A percentile compares a stretch with the other conserved stretches of the same genome.
These are phyloP conservation scores for Toxotes chatareus DNA, from an alignment of 2,113 vertebrate species.

Conservation along the genomic window DNA sequence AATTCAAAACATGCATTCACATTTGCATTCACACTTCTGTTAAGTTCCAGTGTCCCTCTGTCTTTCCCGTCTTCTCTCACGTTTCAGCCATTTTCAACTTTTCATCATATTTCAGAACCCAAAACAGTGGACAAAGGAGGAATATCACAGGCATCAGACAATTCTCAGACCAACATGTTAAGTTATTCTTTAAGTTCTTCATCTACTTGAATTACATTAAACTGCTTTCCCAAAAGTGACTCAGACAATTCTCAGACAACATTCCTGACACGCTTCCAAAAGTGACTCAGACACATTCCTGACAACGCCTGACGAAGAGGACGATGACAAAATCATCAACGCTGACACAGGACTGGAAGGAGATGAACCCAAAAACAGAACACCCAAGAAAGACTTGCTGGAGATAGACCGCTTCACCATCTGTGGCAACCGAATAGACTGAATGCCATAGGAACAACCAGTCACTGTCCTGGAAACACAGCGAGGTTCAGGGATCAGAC, in stretches of 20 bases:
- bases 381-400: slow-evolving; percentile 94
- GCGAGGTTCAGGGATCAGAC: slow-evolving; percentile 70
- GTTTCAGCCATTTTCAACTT: background rate
- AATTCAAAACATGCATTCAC: background rate
- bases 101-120: no score
- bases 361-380: slow-evolving; percentile 88
- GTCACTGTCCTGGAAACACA: slow-evolving; percentile 42
- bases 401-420: slow-evolving; percentile 99
- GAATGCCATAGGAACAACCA: slow-evolving; percentile 58
- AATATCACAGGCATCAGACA: no score
- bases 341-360: slow-evolving; percentile 80
- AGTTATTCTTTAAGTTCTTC: background rate
- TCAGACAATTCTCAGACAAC: slow-evolving; percentile 87
- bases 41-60: background rate
- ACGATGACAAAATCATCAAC: slow-evolving; percentile 86
- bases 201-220: background rate
- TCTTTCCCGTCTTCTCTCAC: no score
- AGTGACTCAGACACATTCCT: slow-evolving; percentile 94
- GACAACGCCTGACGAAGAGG: slow-evolving; percentile 95
- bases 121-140: no score
- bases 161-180: background rate
- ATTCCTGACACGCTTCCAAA: slow-evolving; percentile 91
- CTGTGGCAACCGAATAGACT: slow-evolving; percentile 98
- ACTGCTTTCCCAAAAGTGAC: slow-evolving; percentile 88
- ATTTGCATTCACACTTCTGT: background rate